Percentiles rank a stretch among this genome's conserved stretches.
phyloP scores from a whole-genome alignment of 2,113 vertebrate species.

The Chaetops frenatus region DNA sequence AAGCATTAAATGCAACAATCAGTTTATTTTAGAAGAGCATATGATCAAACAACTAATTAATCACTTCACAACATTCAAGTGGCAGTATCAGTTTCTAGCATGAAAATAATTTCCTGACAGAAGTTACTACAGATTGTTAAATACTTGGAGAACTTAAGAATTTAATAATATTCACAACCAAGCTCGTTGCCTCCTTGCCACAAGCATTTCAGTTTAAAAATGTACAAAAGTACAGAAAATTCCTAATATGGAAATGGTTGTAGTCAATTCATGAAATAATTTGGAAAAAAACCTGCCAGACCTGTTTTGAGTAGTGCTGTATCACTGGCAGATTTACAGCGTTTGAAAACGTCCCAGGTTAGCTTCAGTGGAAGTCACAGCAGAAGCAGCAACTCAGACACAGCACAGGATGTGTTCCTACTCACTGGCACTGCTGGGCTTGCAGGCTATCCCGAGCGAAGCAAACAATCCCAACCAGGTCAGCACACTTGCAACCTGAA shows the following conservation, averaged over 20 bases:
- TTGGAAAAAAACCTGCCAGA: not conserved
- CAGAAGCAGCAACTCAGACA: not conserved
- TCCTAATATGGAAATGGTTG: not conserved
- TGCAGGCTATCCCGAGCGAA: not conserved
- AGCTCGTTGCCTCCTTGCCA: not conserved
- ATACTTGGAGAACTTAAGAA: not conserved
- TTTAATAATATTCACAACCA: not conserved
- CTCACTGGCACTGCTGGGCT: not conserved
- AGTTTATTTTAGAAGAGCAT: not conserved
- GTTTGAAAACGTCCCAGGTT: not conserved
- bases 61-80: not conserved
- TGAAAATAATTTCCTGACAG: not conserved
- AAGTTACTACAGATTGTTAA: not conserved
- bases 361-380: not conserved
- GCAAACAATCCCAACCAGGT: not conserved
- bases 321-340: not conserved
- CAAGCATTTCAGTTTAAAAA: not conserved
- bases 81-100: not conserved
- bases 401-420: accelerated
- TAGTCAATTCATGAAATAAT: not conserved
- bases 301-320: not conserved
- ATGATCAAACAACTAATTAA: not conserved
- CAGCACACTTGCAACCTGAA: not conserved
- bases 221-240: not conserved
- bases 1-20: not conserved